Conservation (phyloP, 2,888 invertebrate genomes). For the Allygus modestus region DNA sequence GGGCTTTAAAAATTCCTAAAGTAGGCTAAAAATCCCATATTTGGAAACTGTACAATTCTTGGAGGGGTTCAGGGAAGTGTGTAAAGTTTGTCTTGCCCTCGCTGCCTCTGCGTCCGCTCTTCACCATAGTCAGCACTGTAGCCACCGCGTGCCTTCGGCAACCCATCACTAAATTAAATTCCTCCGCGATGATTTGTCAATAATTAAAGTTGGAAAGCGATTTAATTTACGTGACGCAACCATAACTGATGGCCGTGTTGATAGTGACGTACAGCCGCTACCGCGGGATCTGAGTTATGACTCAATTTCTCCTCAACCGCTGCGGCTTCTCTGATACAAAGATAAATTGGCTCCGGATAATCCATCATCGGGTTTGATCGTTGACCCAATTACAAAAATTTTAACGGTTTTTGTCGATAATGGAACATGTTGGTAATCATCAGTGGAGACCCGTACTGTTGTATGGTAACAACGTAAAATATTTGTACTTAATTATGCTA, state of each 20-base stretch:
- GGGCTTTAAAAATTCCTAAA: no score
- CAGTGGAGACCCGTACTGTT: no score
- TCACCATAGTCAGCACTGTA: no score
- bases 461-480: no score
- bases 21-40: no score
- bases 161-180: slow-evolving; percentile 19
- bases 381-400: slow-evolving; percentile 12
- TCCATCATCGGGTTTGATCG: neutral
- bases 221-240: slow-evolving; percentile 32
- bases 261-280: slow-evolving; percentile 2
- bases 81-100: no score
- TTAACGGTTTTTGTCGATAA: neutral
- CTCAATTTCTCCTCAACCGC: slow-evolving; percentile 41
- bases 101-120: no score
- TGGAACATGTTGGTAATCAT: neutral
- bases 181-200: slow-evolving; percentile 46
- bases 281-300: slow-evolving; percentile 42
- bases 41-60: no score
- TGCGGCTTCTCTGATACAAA: slow-evolving; percentile 12
- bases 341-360: slow-evolving; percentile 8
- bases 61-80: no score
- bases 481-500: no score
- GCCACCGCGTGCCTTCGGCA: neutral
- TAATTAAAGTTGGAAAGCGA: slow-evolving; percentile 37
- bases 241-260: slow-evolving; percentile 35